Percentiles rank a stretch among this genome's conserved stretches.
phyloP scores from a whole-genome alignment of 1,140 invertebrate species.

The Thalassaphorura encarpata region DNA sequence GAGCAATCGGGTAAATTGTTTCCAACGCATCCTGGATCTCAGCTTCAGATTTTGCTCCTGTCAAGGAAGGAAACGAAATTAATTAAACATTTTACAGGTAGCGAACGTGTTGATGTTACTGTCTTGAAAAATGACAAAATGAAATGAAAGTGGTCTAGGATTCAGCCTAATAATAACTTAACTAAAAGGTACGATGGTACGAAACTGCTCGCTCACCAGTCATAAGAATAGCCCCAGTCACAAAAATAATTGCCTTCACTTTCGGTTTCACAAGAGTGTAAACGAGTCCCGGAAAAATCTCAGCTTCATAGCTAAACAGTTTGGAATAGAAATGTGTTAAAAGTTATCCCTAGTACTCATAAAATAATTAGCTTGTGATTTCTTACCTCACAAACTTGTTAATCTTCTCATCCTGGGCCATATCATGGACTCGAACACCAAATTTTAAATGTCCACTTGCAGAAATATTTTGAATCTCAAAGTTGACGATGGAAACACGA shows the following conservation, averaged over 20 bases:
- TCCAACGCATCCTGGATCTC: slow-evolving; percentile 8
- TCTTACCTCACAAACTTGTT: slow-evolving; percentile 2
- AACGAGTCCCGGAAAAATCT: slow-evolving; percentile 16
- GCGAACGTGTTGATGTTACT: too few species aligned
- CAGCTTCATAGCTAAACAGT: slow-evolving; percentile 17
- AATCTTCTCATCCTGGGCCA: slow-evolving; percentile 1
- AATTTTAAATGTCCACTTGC: slow-evolving; percentile 9
- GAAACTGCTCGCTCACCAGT: slow-evolving; percentile 6
- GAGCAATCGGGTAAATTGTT: slow-evolving; percentile 12
- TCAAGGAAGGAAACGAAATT: neutral
- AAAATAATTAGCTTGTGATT: neutral
- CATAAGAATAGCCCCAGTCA: slow-evolving; percentile 18
- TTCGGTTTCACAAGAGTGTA: slow-evolving; percentile 9
- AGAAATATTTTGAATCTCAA: slow-evolving; percentile 20
- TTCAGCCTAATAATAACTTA: too few species aligned
- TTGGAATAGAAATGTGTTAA: neutral
- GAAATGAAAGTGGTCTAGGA: too few species aligned
- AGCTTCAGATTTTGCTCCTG: slow-evolving; percentile 13
- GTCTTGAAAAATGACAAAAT: neutral
- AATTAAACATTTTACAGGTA: too few species aligned
- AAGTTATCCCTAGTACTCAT: too few species aligned
- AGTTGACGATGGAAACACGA: slow-evolving; percentile 18
- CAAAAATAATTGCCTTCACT: slow-evolving; percentile 17
- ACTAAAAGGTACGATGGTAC: neutral
- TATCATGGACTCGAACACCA: slow-evolving; percentile 2